phyloP scores from a whole-genome alignment of 2,888 invertebrate species.

The Linhomoeus sp. region DNA sequence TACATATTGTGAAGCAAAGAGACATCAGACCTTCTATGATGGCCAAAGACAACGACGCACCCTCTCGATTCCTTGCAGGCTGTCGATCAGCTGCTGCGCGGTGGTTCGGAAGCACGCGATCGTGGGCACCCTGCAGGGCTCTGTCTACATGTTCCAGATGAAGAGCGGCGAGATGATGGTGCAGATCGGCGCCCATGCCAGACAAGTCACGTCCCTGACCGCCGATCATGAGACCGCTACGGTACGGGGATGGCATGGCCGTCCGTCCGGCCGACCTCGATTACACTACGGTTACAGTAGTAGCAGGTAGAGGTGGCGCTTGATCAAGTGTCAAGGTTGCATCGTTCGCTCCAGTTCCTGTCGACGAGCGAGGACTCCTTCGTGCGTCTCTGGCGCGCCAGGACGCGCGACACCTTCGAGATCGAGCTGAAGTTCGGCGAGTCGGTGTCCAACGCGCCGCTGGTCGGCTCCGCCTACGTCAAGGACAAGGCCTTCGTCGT shows the following conservation, averaged over 20 bases:
- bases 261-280: too few species aligned
- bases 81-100: not conserved
- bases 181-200: conserved; percentile 3
- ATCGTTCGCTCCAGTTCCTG: not conserved
- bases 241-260: not conserved
- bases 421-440: conserved; percentile 1
- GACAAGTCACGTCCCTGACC: not conserved
- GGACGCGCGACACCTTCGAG: conserved; percentile 1
- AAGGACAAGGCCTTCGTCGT: not conserved
- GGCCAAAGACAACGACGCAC: too few species aligned
- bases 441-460: conserved; percentile 1
- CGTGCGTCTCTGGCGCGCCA: conserved; percentile 3
- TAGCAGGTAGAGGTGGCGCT: too few species aligned
- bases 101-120: not conserved
- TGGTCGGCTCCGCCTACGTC: conserved; percentile 1
- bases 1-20: too few species aligned
- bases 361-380: conserved; percentile 6
- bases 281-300: too few species aligned
- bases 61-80: too few species aligned
- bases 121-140: conserved; percentile 1
- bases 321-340: too few species aligned
- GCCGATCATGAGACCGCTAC: conserved; percentile 1
- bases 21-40: too few species aligned
- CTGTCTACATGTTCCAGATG: not conserved
- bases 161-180: conserved; percentile 1